Percentiles rank a stretch among this genome's conserved stretches.
These are phyloP conservation scores for Anoplophora glabripennis DNA, from an alignment of 1,140 invertebrate genomes.

Conservation along the genomic window DNA sequence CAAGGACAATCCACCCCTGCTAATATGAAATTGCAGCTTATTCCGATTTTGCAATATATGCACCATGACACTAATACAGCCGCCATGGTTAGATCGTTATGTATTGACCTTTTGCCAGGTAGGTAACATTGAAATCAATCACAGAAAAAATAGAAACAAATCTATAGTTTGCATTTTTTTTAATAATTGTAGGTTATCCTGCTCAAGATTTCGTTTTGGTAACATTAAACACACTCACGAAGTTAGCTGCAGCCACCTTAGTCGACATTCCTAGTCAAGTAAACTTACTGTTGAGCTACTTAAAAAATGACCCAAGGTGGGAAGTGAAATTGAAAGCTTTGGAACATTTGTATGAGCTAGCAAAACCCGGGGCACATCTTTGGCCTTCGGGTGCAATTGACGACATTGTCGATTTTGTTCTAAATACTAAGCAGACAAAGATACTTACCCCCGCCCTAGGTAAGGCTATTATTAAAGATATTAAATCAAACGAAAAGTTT, in stretches of 20 bases:
- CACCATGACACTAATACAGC: constrained; percentile 87
- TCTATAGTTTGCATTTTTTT: not conserved
- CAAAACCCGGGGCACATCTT: constrained; percentile 73
- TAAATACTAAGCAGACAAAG: constrained; percentile 34
- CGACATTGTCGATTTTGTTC: constrained; percentile 42
- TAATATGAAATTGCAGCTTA: constrained; percentile 85
- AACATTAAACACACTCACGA: constrained; percentile 83
- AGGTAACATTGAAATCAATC: not conserved
- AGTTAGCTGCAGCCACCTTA: constrained; percentile 83
- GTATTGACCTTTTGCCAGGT: constrained; percentile 76
- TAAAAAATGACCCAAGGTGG: constrained; percentile 63
- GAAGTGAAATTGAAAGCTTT: constrained; percentile 74
- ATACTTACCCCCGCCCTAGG: constrained; percentile 48
- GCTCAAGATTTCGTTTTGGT: constrained; percentile 83
- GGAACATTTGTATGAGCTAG: constrained; percentile 71
- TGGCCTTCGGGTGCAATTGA: constrained; percentile 69
- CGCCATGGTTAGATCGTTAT: constrained; percentile 76
- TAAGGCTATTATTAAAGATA: constrained; percentile 22
- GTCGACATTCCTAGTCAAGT: constrained; percentile 86
- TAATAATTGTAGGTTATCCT: constrained; percentile 60
- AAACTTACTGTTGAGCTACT: constrained; percentile 56
- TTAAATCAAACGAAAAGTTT: no score
- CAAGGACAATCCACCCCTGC: constrained; percentile 86
- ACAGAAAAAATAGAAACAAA: not conserved
- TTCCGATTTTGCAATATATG: constrained; percentile 90